These are phyloP conservation scores for Heterocephalus glaber DNA, from an alignment of 2,113 vertebrate genomes.

Conservation along the genomic window DNA sequence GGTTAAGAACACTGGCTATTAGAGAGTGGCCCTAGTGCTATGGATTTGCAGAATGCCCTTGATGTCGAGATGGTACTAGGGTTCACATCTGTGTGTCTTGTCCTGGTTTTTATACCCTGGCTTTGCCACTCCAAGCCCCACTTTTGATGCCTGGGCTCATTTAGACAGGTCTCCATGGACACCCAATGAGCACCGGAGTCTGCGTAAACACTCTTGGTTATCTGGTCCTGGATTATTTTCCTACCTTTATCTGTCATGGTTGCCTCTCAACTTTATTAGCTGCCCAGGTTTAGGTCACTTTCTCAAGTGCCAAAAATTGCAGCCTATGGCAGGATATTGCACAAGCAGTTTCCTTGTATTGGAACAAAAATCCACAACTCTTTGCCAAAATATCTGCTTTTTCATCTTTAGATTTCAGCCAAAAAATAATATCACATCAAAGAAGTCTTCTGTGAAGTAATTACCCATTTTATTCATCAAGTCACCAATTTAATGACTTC, in stretches of 20 bases:
- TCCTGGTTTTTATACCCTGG: rapidly evolving
- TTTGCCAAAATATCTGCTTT: neutral
- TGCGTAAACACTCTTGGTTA: neutral
- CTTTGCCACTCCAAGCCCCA: neutral
- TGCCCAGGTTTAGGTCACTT: neutral
- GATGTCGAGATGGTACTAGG: rapidly evolving
- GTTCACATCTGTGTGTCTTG: rapidly evolving
- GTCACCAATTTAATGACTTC: neutral
- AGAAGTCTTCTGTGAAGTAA: neutral
- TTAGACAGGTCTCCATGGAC: neutral
- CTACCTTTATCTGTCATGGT: neutral
- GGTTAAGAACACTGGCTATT: neutral
- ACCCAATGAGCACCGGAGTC: no score
- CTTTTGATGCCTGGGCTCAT: neutral
- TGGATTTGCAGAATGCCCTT: neutral
- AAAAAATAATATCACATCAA: neutral
- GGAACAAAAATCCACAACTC: neutral
- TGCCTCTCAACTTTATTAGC: no score
- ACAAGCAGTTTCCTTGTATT: neutral
- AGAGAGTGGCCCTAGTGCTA: rapidly evolving
- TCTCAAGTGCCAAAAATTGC: neutral
- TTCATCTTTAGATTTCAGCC: neutral
- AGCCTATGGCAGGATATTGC: rapidly evolving
- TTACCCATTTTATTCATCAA: neutral
- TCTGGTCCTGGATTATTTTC: neutral